Percentiles rank a stretch among this genome's conserved stretches.
Conservation (phyloP, 2,797 vertebrate genomes). For the Craterocephalus amniculus region DNA sequence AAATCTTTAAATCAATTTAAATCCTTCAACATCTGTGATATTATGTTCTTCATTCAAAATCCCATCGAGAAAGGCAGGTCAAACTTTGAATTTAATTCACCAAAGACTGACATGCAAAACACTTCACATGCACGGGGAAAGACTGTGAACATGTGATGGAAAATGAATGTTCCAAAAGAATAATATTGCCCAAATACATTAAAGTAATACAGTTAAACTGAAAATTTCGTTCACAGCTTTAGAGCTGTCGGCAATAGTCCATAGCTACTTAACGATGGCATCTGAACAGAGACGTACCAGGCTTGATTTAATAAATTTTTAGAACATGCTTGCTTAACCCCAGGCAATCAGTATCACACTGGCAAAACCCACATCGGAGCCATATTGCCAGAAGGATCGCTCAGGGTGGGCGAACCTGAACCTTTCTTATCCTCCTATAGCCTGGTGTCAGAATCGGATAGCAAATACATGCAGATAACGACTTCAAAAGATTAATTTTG, state of each 20-base stretch:
- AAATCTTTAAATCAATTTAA: constrained; percentile 39
- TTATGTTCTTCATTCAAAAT: constrained; percentile 23
- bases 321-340: constrained; percentile 76
- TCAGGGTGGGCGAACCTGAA: constrained; percentile 75
- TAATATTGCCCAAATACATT: constrained; percentile 22
- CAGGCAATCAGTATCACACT: constrained; percentile 68
- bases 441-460: constrained; percentile 62
- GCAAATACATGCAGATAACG: constrained; percentile 77
- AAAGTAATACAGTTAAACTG: constrained; percentile 51
- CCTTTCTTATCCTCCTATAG: constrained; percentile 73
- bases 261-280: constrained; percentile 70
- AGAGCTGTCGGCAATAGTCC: constrained; percentile 64
- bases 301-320: constrained; percentile 81
- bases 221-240: constrained; percentile 54
- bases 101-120: constrained; percentile 8
- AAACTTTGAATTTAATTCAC: constrained; percentile 29
- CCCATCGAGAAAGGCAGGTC: constrained; percentile 7
- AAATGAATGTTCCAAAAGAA: constrained; percentile 32
- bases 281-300: constrained; percentile 62
- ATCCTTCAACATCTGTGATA: constrained; percentile 5
- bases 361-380: constrained; percentile 70
- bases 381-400: constrained; percentile 79
- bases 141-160: constrained; percentile 5
- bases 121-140: neutral
- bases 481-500: constrained; percentile 83